Evolutionary conservation across 1,140 invertebrate species (phyloP), one percentile per base, ranked within the genome.

Genomic region (Oncopodura yosiiana): DNA sequence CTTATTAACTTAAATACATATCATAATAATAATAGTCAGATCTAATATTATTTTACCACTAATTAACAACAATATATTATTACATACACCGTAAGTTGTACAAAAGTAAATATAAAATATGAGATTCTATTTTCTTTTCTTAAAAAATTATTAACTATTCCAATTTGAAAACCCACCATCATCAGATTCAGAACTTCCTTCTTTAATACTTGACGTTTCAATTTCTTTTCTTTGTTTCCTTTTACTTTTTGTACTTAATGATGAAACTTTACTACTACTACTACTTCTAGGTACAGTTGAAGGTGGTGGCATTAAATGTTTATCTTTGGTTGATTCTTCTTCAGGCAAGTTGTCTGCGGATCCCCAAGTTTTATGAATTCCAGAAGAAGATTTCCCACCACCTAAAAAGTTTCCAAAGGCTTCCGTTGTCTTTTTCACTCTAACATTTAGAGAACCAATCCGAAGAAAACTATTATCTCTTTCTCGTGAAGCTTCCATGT

Each of bases 371-470:
- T 90, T 89, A 64, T 85, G 81, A 11, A 63, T 60, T 24, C 48
- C 39, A 19, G 56, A 32, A 19, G 56, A 36, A 6, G 59, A 62
- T 45, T 42, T 50, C n/a, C 61, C 56, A 55, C 63, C 60, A 1
- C 58, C 55, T 18, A 62, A 32, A 27, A 63, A 57, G 27, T 60
- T 46, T 6, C 53, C 53, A 34, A 64, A 61, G 2, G 62, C 62
- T 43, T 64, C 62, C 9, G 54, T 89, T 23, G 87, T 90, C 70
- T 86, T 87, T 74, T 91, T 90, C 66, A 91, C 87, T 66, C 87
- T 78, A 34, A 91, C 86, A 73, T 91, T 91, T 67, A 93, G 72
- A 8, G 88, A 93, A 61, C 88, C 87, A 74, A 92, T 90, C 64
- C 87, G 78, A 58, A 91, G 78, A 71, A 93, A 90, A 66, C 86